Evolutionary conservation across 2,888 invertebrate genomes (phyloP), one percentile per base, ranked within the genome.

Genomic region (Platypus cylindrus): DNA sequence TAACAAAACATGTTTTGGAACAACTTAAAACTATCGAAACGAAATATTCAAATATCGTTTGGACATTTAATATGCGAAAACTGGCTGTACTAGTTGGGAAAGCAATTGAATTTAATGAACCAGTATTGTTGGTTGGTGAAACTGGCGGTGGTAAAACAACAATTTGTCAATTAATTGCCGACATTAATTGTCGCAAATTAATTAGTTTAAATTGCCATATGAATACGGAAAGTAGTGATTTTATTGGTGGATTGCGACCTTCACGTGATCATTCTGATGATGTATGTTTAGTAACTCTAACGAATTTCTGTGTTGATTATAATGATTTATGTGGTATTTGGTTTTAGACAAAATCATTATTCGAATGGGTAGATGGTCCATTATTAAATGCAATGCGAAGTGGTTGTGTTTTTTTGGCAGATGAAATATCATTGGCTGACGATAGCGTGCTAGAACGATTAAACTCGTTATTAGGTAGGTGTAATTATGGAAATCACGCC

Each of bases 81-180:
- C 68, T 83, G 56, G 83, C 81, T 0, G 77, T 84, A 11, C 57
- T 84, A 11, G 76, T 81, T 2, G 76, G 75, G 1, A 87, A 94
- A 63, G 86, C 94, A 0, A 71, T 91, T 47, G 73, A 78, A 45
- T 97, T 90, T 53, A 73, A 83, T 48, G 98, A 99, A 59, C 97
- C 98, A 0, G 84, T 95, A 1, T 62, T 99, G 28, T 64, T 99
- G 25, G 91, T 99, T 1, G 98, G 98, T 7, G 94, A 95, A 55
- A 99, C 98, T 1, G 98, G 94, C 0, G 90, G 94, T 55, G 97
- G 97, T 1, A 97, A 97, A 67, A 97, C 97, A 0, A 94, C 94
- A 0, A 74, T 95, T 3, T 94, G 93, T 50, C 90, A 97, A 65
- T 66, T 94, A 12, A 68, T 89, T 32, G 81, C 93, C 3, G 69